Base-by-base conservation (phyloP, 2,888 invertebrate species). In the Drosophila subquinaria region DNA sequence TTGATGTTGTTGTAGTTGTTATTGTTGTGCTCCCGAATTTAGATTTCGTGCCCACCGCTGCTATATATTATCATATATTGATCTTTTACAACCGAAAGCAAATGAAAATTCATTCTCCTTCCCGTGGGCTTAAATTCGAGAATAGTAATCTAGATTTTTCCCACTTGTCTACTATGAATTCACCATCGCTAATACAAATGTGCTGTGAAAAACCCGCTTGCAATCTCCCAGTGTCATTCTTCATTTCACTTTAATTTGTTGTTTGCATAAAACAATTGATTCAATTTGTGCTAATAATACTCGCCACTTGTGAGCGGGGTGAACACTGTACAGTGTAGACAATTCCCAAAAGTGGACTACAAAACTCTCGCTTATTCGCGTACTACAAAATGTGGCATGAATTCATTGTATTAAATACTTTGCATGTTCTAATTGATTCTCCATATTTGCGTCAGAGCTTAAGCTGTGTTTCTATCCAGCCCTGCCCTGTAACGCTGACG, bases 271-370 rank as follows among this genome's bases (percentile, higher is more conserved):
- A 86, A 84, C 88, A 88, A 85, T 88, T 88, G 76, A 89, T 74
- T 88, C 86, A 88, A 86, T 89, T 86, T 81, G 73, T 45, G 72
- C 67, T 76, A 59, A 76, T 84, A 72, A 79, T 75, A 68, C 56
- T 47, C 55, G 52, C 23, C 45, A 36, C 43, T 61, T 51, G 43
- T 42, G 52, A 40, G 17, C 11, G 27, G 55, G 27, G 13, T 38
- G 20, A 27, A 15, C 36, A n/a, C 20, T 23, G 15, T 40, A 43
- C 23, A n/a, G n/a, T 36, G 15, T 40, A 43, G 33, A 45, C 42
- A 27, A 30, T 52, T 35, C 9, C n/a, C 35, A 11, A 23, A 23
- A 30, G 38, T 36, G 23, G 38, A 52, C 38, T n/a, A 10, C 52
- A 17, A 42, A 42, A 33, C 42, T 45, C 45, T 13, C 3, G 15